Conservation (phyloP, 2,113 vertebrate species). For the Typhlomys cinereus region DNA sequence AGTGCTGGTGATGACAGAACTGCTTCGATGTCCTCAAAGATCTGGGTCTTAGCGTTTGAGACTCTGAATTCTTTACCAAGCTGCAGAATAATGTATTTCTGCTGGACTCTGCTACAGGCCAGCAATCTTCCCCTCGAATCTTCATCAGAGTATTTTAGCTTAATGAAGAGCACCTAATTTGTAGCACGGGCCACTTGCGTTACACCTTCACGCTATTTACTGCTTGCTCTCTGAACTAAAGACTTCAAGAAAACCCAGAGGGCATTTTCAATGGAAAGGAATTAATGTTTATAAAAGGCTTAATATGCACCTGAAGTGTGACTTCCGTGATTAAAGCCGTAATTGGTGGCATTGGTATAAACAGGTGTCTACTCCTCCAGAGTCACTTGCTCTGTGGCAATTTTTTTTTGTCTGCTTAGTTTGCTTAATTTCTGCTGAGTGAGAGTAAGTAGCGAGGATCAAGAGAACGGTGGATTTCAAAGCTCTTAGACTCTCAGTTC, state of each 20-base stretch:
- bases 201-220: background rate
- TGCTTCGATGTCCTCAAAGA: accelerated
- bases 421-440: background rate
- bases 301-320: background rate
- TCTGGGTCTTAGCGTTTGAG: background rate
- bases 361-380: background rate
- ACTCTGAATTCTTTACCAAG: background rate
- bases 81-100: background rate
- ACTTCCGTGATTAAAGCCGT: conserved; percentile 1
- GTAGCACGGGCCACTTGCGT: background rate
- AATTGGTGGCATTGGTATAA: background rate
- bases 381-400: background rate
- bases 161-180: background rate
- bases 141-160: background rate
- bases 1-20: background rate
- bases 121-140: background rate
- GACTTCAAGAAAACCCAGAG: background rate
- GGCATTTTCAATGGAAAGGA: background rate
- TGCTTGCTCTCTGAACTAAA: conserved; percentile 29
- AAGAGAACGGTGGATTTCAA: background rate
- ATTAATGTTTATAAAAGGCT: background rate
- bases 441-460: background rate
- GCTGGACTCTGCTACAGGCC: accelerated
- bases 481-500: background rate
- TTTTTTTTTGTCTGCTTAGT: background rate